Conservation (phyloP, 2,113 vertebrate genomes). For the Scatophagus argus region DNA sequence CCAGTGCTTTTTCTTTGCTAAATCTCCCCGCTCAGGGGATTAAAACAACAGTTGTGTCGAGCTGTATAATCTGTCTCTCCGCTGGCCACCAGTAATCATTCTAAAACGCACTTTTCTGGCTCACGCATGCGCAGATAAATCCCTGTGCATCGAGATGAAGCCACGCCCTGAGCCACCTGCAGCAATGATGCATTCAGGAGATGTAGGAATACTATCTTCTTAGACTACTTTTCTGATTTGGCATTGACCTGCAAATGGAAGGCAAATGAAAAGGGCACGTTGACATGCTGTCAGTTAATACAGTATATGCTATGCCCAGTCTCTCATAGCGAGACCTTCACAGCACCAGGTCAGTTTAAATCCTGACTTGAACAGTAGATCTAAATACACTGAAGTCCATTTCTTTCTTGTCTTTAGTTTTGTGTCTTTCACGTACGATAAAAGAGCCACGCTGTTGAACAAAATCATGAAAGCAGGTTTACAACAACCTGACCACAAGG, state of each 20-base stretch:
- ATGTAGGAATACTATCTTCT: conserved; percentile 29
- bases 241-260: no score
- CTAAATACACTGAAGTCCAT: no score
- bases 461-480: neutral
- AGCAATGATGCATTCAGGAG: conserved; percentile 61
- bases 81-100: conserved; percentile 75
- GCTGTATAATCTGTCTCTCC: conserved; percentile 81
- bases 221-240: no score
- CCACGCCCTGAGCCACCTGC: conserved; percentile 80
- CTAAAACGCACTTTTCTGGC: conserved; percentile 75
- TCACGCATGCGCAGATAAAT: conserved; percentile 76
- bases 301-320: neutral
- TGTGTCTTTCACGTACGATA: neutral
- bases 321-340: no score
- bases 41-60: conserved; percentile 84
- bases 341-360: no score
- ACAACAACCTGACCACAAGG: neutral
- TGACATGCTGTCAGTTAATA: neutral
- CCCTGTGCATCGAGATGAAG: conserved; percentile 35
- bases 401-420: no score
- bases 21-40: conserved; percentile 84
- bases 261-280: neutral
- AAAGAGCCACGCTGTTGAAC: neutral
- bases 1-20: conserved; percentile 77
- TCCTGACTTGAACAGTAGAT: no score